These are phyloP conservation scores for Apostichopus leukothele DNA, from an alignment of 53 echinoderm and acorn worm genomes.

Conservation along the genomic window DNA sequence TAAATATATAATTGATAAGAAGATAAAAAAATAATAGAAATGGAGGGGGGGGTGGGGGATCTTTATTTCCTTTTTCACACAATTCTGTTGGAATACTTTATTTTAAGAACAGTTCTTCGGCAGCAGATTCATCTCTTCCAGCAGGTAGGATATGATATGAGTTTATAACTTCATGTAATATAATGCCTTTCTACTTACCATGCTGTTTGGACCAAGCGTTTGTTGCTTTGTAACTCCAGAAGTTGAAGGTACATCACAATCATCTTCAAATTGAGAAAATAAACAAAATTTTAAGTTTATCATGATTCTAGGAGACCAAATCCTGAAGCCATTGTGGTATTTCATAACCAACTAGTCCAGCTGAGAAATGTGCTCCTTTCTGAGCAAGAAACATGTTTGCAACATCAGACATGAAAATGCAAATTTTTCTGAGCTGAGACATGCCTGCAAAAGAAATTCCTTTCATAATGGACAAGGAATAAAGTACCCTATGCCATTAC, in stretches of 20 bases:
- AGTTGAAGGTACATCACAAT: slow-evolving; percentile 97
- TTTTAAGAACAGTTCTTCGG: too few relatives aligned
- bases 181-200: slow-evolving; percentile 71
- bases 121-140: neutral
- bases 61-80: too few relatives aligned
- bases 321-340: slow-evolving; percentile 41
- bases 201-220: slow-evolving; percentile 90
- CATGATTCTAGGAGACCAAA: neutral
- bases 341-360: neutral
- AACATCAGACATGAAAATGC: too few relatives aligned
- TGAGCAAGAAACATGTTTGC: neutral
- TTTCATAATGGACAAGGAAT: too few relatives aligned
- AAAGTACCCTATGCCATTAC: too few relatives aligned
- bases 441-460: too few relatives aligned
- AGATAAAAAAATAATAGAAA: too few relatives aligned
- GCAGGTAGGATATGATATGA: neutral
- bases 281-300: slow-evolving; percentile 23
- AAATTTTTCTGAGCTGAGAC: too few relatives aligned
- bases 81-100: too few relatives aligned
- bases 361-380: neutral
- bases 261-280: slow-evolving; percentile 93
- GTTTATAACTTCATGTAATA: too few relatives aligned
- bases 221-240: slow-evolving; percentile 93
- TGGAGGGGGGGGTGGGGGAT: too few relatives aligned
- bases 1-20: too few relatives aligned